Conservation (phyloP, 2,888 invertebrate species). For the Ditylenchus weischeri region DNA sequence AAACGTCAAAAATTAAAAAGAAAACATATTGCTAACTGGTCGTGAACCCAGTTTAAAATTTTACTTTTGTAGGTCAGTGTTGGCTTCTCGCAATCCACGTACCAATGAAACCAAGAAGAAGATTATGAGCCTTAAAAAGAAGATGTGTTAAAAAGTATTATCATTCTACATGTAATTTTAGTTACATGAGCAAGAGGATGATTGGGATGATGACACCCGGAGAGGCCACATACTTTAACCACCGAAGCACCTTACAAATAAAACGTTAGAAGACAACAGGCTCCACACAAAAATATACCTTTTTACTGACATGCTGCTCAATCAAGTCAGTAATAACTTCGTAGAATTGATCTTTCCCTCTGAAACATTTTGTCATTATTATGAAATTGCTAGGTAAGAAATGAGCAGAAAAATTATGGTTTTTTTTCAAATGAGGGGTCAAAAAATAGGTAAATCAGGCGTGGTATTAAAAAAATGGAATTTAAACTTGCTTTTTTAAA, state of each 20-base stretch:
- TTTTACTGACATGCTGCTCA: constrained; percentile 46
- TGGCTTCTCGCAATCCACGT: constrained; percentile 83
- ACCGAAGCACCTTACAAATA: constrained; percentile 35
- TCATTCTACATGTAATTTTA: background rate
- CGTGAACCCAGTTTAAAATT: no score
- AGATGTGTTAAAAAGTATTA: background rate
- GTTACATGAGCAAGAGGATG: constrained; percentile 65
- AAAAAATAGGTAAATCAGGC: no score
- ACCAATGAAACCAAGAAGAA: constrained; percentile 89
- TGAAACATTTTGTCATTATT: constrained; percentile 4
- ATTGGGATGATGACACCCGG: constrained; percentile 90
- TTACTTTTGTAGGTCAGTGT: constrained; percentile 76
- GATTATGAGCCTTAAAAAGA: constrained; percentile 69
- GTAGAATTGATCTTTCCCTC: constrained; percentile 50
- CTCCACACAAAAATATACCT: constrained; percentile 9
- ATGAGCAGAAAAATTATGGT: no score
- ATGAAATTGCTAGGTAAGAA: no score
- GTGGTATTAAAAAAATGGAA: no score
- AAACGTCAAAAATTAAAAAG: no score
- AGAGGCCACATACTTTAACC: constrained; percentile 80
- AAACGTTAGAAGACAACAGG: background rate
- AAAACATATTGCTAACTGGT: no score
- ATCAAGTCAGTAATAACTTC: constrained; percentile 52
- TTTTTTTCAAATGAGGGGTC: no score
- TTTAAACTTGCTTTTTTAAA: no score